Evolutionary conservation across 2,113 vertebrate genomes (phyloP), one percentile per base, ranked within the genome.

Genomic region (Copsychus sechellarum): DNA sequence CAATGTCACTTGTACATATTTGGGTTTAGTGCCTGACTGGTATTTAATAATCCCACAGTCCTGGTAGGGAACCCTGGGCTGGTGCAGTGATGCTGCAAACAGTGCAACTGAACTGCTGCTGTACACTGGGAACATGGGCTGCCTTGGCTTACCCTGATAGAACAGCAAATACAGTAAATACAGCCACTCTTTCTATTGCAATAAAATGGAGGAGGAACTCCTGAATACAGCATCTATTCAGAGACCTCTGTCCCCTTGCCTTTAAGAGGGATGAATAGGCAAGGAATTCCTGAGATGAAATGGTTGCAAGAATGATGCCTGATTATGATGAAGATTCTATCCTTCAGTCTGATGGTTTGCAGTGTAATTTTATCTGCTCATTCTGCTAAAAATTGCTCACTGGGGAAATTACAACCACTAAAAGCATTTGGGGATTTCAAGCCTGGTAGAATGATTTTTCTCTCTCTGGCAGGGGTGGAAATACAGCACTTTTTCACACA

Each of bases 371-470:
- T 81, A 94, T 87, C 73, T 14, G 21, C 77, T 92, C 71, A 34
- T 84, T 92, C 86, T 93, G 84, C 86, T 95, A 93, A 93, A 96
- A 96, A 96, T 83, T 77, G 67, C 86, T 90, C 96, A 64, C 92
- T 67, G 50, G 94, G 96, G 96, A 97, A 97, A 97, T 97, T 78
- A 94, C 67, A 86, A 85, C 74, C 84, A 25, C 92, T 90, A 79
- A 93, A 79, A 88, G 73, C 82, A 57, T 92, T 93, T 96, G 81
- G 93, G 92, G 88, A 92, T 92, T 96, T 97, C 83, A 92, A 87
- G 66, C 23, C 62, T 38, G 48, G 57, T 72, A 84, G 60, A 95
- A 90, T 76, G 81, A 88, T 85, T 91, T 95, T 96, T 90, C 62
- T 79, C 48, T 91, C 78, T 92, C 58, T 90, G 69, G 43, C 67